Evolutionary conservation across 2,797 vertebrate species (phyloP), one percentile per base, ranked within the genome.

Genomic region (Moxostoma hubbsi): DNA sequence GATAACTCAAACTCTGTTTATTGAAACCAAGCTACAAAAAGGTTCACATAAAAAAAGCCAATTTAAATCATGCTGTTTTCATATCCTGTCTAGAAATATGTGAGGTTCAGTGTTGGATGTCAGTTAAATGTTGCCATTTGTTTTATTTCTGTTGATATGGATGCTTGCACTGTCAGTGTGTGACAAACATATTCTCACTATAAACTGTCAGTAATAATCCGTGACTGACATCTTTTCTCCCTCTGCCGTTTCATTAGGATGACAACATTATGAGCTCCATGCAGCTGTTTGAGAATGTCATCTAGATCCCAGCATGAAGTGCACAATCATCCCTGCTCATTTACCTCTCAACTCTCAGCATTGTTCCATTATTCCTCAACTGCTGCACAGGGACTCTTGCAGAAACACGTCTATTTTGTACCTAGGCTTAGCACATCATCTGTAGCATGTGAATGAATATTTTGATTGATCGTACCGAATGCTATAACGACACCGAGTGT

Each of bases 251-350:
- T 82, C 76, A 73, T 55, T 88, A 99, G 98, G 98, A 99, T 55
- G 91, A 96, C 87, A 95, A 94, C 82, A 98, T 99, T 84, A 97
- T 99, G 97, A 95, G 88, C 75, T 99, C 98, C 87, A 98, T 99
- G 97, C 96, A 96, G 89, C 95, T 99, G 77, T 99, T 99, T 75
- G 96, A 99, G 87, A 96, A 97, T 0, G 93, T 95, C 78, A 96
- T 98, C 86, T 98, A 97, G 89, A 82, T 64, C 69, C 59, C 24
- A 16, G 72, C 15, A 5, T 43, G 51, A 59, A 63, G 57, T 24
- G 49, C 24, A 15, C 9, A 58, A 15, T 51, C 57, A 77, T 73
- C 51, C 58, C 55, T 36, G 65, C 58, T 79, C 54, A 46, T 51
- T 58, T 70, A 62, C 50, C 24, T 61, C 61, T 65, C 63, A 49